Percentiles rank a stretch among this genome's conserved stretches.
Evolutionary conservation across 2,797 vertebrate species (phyloP).

Genomic region (Peromyscus aztecus): DNA sequence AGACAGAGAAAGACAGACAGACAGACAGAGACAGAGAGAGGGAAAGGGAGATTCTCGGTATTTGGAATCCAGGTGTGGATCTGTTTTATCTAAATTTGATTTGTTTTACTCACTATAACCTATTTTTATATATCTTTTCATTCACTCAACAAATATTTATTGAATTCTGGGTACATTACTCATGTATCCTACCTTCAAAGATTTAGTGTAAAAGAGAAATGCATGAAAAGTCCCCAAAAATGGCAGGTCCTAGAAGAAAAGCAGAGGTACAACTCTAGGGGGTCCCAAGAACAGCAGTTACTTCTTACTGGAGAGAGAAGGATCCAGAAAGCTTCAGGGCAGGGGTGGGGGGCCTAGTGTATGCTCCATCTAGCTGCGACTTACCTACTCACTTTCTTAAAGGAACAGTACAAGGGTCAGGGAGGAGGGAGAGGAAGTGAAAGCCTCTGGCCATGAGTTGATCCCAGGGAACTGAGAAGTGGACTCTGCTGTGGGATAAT

Average conservation of each 20-base stretch:
- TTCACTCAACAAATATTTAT: slow-evolving; percentile 60
- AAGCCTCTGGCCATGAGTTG: neutral
- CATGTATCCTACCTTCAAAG: neutral
- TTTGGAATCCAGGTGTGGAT: neutral
- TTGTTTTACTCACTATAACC: neutral
- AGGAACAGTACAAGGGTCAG: neutral
- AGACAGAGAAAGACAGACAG: no score
- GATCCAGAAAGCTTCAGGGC: neutral
- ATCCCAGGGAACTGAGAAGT: neutral
- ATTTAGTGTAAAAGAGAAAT: slow-evolving; percentile 17
- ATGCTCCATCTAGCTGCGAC: neutral
- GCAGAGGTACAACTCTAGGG: neutral
- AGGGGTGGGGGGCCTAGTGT: neutral
- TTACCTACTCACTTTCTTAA: neutral
- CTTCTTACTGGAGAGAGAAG: neutral
- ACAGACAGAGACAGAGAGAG: neutral
- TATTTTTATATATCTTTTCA: slow-evolving; percentile 27
- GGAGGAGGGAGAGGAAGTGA: neutral
- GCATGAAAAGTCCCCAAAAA: neutral
- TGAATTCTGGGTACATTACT: slow-evolving; percentile 11
- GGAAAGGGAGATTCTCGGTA: neutral
- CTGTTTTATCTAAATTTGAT: slow-evolving; percentile 65
- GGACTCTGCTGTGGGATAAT: neutral
- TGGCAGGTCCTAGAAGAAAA: slow-evolving; percentile 38
- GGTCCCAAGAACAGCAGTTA: neutral